Evolutionary conservation across 2,113 vertebrate genomes (phyloP), one percentile per base, ranked within the genome.

Genomic region (Collichthys lucidus): DNA sequence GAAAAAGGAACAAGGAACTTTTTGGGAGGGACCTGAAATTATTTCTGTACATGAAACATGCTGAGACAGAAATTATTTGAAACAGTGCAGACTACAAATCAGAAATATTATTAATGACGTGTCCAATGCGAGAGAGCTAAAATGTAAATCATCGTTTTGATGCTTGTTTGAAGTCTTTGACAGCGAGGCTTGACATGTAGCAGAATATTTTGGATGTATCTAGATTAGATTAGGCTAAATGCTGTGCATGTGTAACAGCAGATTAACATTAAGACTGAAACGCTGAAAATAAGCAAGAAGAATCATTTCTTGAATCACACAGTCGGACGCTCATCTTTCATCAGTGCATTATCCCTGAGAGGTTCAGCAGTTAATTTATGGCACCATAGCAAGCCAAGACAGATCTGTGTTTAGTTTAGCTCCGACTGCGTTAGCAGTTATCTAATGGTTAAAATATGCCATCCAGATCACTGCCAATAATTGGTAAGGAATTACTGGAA

Each of bases 361-460:
- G 46, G 26, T 70, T 76, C 20, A 72, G 61, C 42, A 71, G 74
- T 50, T 70, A 50, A 69, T 83, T 90, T 86, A 79, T 82, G 77
- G 59, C 57, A 63, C 19, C 7, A 2, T 3, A 8, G 47, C 77
- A 84, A 80, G 77, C 72, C 60, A 26, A 85, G 67, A 81, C 72
- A 75, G 57, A 82, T 55, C 60, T 69, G 44, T 55, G 63, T 79
- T 81, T 69, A 70, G 59, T 74, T 78, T 56, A 59, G 67, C 57
- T 40, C 55, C 17, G 68, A 65, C 56, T 8, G 6, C 47, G 69
- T 69, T 31, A 77, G 57, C 69, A 73, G 29, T 74, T 77, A 40
- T 64, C 64, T 79, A 72, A 75, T 71, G 49, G 65, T 75, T 79
- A 55, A 79, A 84, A 83, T 80, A 80, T 70, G 57, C 64, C 24